Conservation (phyloP, 1,140 invertebrate genomes). For the Diploscapter pachys region DNA sequence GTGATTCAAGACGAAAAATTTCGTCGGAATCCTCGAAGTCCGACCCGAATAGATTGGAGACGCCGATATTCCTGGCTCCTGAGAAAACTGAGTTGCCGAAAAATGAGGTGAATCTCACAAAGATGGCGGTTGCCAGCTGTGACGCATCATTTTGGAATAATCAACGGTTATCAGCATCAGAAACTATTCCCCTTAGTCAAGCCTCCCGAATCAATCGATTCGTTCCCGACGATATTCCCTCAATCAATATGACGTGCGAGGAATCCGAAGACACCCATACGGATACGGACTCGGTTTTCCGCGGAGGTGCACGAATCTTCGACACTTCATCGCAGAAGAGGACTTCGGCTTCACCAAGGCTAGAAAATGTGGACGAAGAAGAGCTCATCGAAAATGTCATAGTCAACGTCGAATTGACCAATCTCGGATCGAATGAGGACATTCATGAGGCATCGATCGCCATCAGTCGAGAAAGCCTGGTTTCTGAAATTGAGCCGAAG, state of each 20-base stretch:
- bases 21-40: too few relatives aligned
- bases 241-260: constrained; percentile 49
- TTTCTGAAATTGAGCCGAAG: constrained; percentile 7
- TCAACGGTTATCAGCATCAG: too few relatives aligned
- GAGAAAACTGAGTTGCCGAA: too few relatives aligned
- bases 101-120: too few relatives aligned
- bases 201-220: too few relatives aligned
- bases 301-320: constrained; percentile 25
- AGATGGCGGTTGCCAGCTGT: too few relatives aligned
- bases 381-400: constrained; percentile 21
- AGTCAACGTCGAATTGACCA: constrained; percentile 25
- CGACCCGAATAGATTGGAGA: too few relatives aligned
- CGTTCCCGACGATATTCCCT: constrained; percentile 32
- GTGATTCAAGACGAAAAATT: too few relatives aligned
- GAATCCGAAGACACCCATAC: constrained; percentile 48
- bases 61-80: too few relatives aligned
- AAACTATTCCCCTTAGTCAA: too few relatives aligned
- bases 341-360: too few relatives aligned
- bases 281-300: constrained; percentile 22
- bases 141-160: too few relatives aligned
- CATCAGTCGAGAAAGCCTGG: constrained; percentile 12
- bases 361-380: background rate
- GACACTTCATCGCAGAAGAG: constrained; percentile 1
- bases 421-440: constrained; percentile 12
- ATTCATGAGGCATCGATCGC: background rate